phyloP scores from a whole-genome alignment of 2,113 vertebrate genomes.

The Phoenicopterus ruber region DNA sequence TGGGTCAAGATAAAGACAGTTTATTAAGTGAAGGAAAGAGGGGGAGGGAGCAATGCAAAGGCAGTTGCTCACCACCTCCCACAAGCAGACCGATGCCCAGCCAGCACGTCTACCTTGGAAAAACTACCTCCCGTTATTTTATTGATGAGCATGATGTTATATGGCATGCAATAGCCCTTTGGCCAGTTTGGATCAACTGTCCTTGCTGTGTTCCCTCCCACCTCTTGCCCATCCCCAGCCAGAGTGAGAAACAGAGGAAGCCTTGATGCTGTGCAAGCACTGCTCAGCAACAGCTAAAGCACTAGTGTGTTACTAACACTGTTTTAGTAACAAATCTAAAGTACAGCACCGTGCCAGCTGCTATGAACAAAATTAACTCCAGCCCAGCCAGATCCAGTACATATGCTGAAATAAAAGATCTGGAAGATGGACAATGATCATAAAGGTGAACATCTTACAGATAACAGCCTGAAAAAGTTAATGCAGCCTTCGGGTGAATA shows the following conservation, averaged over 20 bases:
- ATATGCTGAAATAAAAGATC: not conserved
- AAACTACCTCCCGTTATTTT: not conserved
- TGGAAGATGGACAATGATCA: not conserved
- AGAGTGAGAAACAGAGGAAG: not conserved
- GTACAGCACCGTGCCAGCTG: not conserved
- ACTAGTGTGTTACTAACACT: not conserved
- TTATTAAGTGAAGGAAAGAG: not conserved
- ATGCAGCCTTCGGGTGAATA: not conserved
- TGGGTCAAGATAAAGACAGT: not conserved
- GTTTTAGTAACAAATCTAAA: not conserved
- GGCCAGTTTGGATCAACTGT: not conserved
- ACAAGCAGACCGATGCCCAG: not conserved
- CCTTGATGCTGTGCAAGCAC: not conserved
- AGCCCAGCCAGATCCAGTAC: not conserved
- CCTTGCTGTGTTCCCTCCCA: not conserved
- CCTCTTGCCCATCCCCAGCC: not conserved
- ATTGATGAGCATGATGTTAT: not conserved
- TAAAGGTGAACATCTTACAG: not conserved
- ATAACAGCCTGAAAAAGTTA: not conserved
- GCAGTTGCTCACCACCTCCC: not conserved
- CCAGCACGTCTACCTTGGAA: not conserved
- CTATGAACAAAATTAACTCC: not conserved
- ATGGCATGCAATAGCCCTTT: not conserved
- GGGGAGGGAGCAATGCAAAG: not conserved
- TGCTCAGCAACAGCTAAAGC: not conserved